A percentile compares a stretch with the other conserved stretches of the same genome.
These are phyloP conservation scores for Pogonomyrmex californicus DNA, from an alignment of 1,140 invertebrate genomes.

Conservation along the genomic window DNA sequence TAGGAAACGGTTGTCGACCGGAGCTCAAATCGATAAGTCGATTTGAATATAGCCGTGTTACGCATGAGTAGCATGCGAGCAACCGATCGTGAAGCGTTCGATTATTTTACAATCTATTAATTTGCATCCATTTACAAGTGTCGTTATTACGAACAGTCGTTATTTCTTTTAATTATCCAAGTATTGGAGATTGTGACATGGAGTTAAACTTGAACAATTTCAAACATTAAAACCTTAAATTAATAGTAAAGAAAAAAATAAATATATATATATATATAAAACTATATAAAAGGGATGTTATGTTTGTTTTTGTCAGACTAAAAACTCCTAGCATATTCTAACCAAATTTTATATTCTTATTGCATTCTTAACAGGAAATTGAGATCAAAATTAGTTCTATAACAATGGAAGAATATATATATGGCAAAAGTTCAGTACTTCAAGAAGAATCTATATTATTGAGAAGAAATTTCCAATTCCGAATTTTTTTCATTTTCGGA, in stretches of 20 bases:
- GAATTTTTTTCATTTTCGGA: constrained; percentile 1
- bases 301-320: neutral
- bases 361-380: neutral
- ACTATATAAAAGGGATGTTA: neutral
- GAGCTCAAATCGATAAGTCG: constrained; percentile 73
- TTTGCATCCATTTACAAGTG: constrained; percentile 25
- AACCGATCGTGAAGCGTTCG: constrained; percentile 20
- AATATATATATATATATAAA: neutral
- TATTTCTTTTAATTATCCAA: neutral
- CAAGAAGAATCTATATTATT: neutral
- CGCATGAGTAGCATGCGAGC: constrained; percentile 6
- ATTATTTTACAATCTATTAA: constrained; percentile 70
- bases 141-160: neutral
- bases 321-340: neutral
- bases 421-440: neutral
- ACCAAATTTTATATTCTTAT: neutral
- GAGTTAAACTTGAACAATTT: neutral
- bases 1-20: constrained; percentile 68
- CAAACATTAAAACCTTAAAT: neutral
- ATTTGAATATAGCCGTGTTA: constrained; percentile 72
- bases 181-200: neutral
- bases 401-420: neutral
- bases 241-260: neutral
- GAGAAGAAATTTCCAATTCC: constrained; percentile 4
- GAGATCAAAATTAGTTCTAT: neutral